Base-by-base conservation (phyloP, 2,888 invertebrate genomes). In the Nysson spinosus region DNA sequence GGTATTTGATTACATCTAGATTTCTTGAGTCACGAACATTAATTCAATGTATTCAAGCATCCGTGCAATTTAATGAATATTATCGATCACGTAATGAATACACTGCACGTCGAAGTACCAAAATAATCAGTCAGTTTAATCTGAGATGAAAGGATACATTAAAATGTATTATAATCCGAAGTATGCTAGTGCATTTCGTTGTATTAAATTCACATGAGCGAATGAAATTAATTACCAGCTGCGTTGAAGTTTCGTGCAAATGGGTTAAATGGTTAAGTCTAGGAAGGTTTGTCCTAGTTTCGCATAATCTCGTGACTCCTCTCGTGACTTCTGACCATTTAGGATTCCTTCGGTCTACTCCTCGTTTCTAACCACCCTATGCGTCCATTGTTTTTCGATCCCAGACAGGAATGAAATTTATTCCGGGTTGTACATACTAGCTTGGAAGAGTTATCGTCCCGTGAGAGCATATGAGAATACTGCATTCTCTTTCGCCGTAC, bases 381-480 rank as follows among this genome's bases (percentile, higher is more conserved):
- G 32, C 47, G 26, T 24, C 16, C n/a, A 32, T 52, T 58, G 46
- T 69, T 51, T 56, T 62, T 43, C 14, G 30, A 16, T 11, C 17
- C 4, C 4, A 6, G 39, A 40, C 39, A 30, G n/a, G 3, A 19
- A 22, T 17, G 11, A 66, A 66, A 71, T 71, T 66, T 62, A 66
- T 69, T 58, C 44, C 28, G 32, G 4, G 4, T n/a, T 30, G 14
- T 57, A 30, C 43, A 49, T 42, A 24, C n/a, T 9, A 22, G 42
- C n/a, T 51, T n/a, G 16, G 32, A 9, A 39, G 51, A 57, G 42
- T 57, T 61, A 57, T 49, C 28, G 26, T 42, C 14, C 26, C 32
- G 12, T 20, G 57, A 39, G 16, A 39, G 30, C 30, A 28, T 40
- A 34, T 19, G 19, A 24, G 32, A 4, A 22, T 16, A 14, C 17